Evolutionary conservation across 2,888 invertebrate genomes (phyloP).

Genomic region (Protodeltote pygarga): DNA sequence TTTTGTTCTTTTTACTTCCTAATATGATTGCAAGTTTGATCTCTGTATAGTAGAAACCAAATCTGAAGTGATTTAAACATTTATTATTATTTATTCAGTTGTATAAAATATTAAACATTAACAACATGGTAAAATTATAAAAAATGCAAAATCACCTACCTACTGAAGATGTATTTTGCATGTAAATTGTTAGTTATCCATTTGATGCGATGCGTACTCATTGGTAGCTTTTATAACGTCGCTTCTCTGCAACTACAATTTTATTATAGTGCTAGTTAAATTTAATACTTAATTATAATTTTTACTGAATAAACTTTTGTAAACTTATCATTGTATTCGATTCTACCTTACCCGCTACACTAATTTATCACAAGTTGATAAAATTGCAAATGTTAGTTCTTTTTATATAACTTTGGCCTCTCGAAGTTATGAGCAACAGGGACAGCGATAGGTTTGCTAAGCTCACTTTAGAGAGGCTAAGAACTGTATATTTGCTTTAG

Average conservation of each 20-base stretch:
- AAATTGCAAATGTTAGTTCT: constrained; percentile 31
- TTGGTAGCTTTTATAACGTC: constrained; percentile 53
- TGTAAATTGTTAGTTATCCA: constrained; percentile 70
- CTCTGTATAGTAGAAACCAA: constrained; percentile 81
- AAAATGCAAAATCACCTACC: constrained; percentile 46
- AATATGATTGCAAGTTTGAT: constrained; percentile 72
- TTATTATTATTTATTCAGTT: constrained; percentile 66
- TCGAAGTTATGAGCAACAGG: too few species aligned
- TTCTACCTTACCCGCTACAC: constrained; percentile 64
- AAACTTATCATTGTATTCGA: constrained; percentile 70
- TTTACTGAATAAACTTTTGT: constrained; percentile 76
- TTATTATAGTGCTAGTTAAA: constrained; percentile 74
- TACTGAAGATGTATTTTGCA: constrained; percentile 50
- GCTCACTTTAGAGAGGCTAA: too few species aligned
- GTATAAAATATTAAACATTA: constrained; percentile 53
- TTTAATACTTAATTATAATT: constrained; percentile 72
- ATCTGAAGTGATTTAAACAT: constrained; percentile 65
- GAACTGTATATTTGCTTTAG: too few species aligned
- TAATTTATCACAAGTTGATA: constrained; percentile 48
- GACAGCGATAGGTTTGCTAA: too few species aligned
- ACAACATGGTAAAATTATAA: constrained; percentile 57
- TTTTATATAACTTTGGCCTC: too few species aligned
- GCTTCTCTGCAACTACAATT: constrained; percentile 61
- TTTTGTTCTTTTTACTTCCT: constrained; percentile 68
- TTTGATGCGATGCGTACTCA: constrained; percentile 51